Percentiles rank a stretch among this genome's conserved stretches.
These are phyloP conservation scores for Paraescarpia echinospica DNA, from an alignment of 1,140 invertebrate species.

Conservation along the genomic window DNA sequence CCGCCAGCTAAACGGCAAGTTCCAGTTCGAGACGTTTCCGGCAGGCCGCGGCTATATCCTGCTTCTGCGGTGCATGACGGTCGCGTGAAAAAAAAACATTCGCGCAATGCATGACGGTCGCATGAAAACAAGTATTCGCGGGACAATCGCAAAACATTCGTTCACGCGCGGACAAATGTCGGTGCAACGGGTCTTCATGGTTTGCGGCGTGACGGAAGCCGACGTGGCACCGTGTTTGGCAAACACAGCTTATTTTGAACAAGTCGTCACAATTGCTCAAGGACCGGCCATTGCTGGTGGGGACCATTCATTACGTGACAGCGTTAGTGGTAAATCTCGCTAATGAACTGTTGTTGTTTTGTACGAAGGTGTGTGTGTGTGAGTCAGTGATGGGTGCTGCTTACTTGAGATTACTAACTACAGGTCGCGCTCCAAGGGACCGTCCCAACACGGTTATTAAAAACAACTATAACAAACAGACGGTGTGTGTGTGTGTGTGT, in stretches of 20 bases:
- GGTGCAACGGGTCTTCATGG: neutral
- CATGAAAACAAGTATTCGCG: too few relatives aligned
- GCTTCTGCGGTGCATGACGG: neutral
- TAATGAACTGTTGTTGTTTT: neutral
- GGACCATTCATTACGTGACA: neutral
- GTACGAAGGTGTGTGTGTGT: neutral
- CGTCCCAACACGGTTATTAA: neutral
- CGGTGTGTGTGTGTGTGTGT: neutral
- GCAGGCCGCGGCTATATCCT: neutral
- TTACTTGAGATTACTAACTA: neutral
- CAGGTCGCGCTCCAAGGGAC: neutral
- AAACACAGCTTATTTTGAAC: neutral
- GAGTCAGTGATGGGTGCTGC: neutral
- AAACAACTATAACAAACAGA: neutral
- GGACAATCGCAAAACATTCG: neutral
- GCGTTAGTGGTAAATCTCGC: neutral
- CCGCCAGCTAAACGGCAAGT: neutral
- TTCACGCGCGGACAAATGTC: neutral
- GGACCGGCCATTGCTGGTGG: neutral
- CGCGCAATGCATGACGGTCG: too few relatives aligned
- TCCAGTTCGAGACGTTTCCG: neutral
- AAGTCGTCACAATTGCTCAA: neutral
- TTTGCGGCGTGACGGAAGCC: neutral
- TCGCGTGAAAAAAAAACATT: too few relatives aligned
- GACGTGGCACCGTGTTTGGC: neutral